Percentiles rank a stretch among this genome's conserved stretches.
These are phyloP conservation scores for Spea bombifrons DNA, from an alignment of 2,113 vertebrate genomes.

Conservation along the genomic window DNA sequence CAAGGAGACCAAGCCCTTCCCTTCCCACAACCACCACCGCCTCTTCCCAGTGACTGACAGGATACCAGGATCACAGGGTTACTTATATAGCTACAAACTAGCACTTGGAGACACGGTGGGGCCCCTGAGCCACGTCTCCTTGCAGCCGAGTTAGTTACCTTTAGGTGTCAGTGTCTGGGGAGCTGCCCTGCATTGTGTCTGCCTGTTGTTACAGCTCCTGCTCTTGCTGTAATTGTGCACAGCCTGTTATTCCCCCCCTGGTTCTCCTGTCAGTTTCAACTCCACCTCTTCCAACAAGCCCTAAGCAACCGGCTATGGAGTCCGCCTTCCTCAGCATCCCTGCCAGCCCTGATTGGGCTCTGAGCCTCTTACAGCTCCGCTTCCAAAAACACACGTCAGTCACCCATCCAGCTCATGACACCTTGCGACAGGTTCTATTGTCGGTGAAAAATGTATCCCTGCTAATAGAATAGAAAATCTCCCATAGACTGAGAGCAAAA, in stretches of 20 bases:
- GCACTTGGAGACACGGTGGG: neutral
- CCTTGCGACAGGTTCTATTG: neutral
- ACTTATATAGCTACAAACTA: neutral
- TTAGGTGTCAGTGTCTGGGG: neutral
- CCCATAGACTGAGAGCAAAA: too few species aligned
- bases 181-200: conserved; percentile 23
- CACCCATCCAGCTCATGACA: conserved; percentile 4
- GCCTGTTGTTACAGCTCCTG: conserved; percentile 20
- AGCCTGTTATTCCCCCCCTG: conserved; percentile 12
- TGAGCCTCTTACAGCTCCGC: conserved; percentile 14
- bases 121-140: neutral
- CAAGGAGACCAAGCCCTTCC: neutral
- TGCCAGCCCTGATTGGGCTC: conserved; percentile 34
- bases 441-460: too few species aligned
- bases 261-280: conserved; percentile 42
- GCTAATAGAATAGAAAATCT: too few species aligned
- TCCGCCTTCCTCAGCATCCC: conserved; percentile 34
- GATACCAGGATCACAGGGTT: neutral
- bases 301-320: conserved; percentile 33
- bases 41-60: neutral
- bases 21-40: neutral
- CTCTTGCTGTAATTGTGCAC: conserved; percentile 16
- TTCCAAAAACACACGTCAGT: conserved; percentile 22
- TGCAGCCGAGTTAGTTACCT: conserved; percentile 18
- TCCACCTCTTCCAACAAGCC: conserved; percentile 34